Evolutionary conservation across 2,113 vertebrate species (phyloP).

Genomic region (Vulpes ferrilata): DNA sequence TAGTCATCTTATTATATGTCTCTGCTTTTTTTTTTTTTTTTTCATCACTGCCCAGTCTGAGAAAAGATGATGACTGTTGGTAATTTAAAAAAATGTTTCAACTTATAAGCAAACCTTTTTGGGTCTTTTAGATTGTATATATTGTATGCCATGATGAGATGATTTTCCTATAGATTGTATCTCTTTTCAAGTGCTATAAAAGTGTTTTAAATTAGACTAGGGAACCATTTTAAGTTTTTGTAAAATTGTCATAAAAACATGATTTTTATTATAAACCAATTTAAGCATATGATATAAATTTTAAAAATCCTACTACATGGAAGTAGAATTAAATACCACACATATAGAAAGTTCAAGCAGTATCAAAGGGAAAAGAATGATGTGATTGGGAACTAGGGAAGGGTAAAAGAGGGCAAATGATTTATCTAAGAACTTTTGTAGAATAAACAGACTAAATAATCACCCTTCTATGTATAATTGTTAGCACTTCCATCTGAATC

Average conservation of each 20-base stretch:
- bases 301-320: not conserved
- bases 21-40: not conserved
- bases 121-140: not conserved
- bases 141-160: not conserved
- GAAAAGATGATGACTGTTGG: not conserved
- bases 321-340: not conserved
- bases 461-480: not conserved
- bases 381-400: not conserved
- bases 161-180: not conserved
- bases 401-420: not conserved
- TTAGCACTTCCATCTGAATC: not conserved
- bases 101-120: not conserved
- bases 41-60: not conserved
- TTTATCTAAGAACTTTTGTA: not conserved
- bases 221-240: not conserved
- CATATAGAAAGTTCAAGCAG: not conserved
- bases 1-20: not conserved
- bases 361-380: not conserved
- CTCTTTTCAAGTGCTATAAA: constrained; percentile 7
- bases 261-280: not conserved
- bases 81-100: constrained; percentile 13
- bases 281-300: not conserved
- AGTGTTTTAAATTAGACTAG: constrained; percentile 25
- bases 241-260: not conserved
- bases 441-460: not conserved